A percentile compares a stretch with the other conserved stretches of the same genome.
Conservation (phyloP, 2,797 vertebrate genomes). For the Sebastes trivittatus region DNA sequence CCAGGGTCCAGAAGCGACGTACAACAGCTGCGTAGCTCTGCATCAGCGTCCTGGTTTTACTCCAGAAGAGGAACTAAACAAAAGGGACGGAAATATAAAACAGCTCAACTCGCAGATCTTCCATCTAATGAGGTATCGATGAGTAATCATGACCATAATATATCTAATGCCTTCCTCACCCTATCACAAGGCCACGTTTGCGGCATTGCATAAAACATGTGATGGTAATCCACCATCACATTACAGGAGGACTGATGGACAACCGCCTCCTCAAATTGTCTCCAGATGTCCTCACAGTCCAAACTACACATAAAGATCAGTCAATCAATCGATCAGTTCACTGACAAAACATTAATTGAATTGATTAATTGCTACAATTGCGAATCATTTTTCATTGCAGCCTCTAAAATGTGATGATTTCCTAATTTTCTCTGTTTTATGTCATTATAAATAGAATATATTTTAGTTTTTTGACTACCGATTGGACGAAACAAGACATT, state of each 20-base stretch:
- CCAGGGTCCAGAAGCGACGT: constrained; percentile 80
- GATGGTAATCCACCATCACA: constrained; percentile 66
- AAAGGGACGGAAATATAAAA: neutral
- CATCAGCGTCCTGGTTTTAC: constrained; percentile 79
- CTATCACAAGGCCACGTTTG: constrained; percentile 71
- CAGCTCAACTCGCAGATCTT: neutral
- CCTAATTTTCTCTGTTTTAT: neutral
- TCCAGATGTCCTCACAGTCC: constrained; percentile 81
- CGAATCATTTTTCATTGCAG: too few species aligned
- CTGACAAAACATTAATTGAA: neutral
- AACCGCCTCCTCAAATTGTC: constrained; percentile 67
- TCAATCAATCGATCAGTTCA: neutral
- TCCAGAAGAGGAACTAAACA: constrained; percentile 84
- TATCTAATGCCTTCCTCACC: constrained; percentile 48
- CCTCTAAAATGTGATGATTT: neutral
- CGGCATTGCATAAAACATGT: constrained; percentile 65
- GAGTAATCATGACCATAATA: neutral
- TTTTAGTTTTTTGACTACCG: neutral
- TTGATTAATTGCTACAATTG: neutral
- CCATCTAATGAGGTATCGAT: neutral
- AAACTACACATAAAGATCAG: constrained; percentile 45
- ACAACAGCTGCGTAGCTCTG: constrained; percentile 74
- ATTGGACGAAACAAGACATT: neutral
- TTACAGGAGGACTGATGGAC: constrained; percentile 61
- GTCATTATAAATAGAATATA: neutral